These are phyloP conservation scores for Capromys pilorides DNA, from an alignment of 2,797 vertebrate species.

Conservation along the genomic window DNA sequence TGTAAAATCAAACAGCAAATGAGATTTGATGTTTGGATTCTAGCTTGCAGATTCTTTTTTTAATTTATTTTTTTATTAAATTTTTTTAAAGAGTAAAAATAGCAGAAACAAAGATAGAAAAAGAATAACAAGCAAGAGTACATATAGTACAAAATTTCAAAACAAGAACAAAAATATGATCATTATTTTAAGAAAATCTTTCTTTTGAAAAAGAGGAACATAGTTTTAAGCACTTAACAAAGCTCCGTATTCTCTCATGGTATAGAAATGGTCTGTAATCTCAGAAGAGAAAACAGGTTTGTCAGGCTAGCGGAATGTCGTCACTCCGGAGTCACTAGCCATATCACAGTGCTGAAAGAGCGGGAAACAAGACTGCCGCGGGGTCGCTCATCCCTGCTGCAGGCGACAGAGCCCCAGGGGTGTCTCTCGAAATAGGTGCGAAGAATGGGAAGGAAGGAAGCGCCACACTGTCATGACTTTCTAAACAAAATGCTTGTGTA, in stretches of 20 bases:
- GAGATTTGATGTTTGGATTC: too few species aligned
- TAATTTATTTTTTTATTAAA: too few species aligned
- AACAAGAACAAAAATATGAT: too few species aligned
- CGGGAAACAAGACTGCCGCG: neutral
- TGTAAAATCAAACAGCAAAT: too few species aligned
- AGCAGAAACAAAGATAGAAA: too few species aligned
- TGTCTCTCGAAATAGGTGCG: neutral
- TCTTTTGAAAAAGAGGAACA: neutral
- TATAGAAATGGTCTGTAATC: constrained; percentile 18
- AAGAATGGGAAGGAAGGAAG: neutral
- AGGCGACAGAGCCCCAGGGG: neutral
- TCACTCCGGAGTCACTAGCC: neutral
- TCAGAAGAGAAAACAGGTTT: neutral
- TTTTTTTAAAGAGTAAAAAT: too few species aligned
- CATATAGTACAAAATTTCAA: too few species aligned
- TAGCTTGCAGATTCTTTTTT: too few species aligned
- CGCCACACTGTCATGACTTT: neutral
- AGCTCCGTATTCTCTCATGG: neutral
- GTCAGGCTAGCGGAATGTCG: neutral
- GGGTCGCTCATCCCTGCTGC: neutral
- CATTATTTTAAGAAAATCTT: neutral
- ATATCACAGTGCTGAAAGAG: neutral
- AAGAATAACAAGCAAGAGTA: too few species aligned
- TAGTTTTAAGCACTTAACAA: neutral
- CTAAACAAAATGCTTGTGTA: neutral